Base-by-base conservation (phyloP, 2,113 vertebrate genomes). In the Vanacampus margaritifer region DNA sequence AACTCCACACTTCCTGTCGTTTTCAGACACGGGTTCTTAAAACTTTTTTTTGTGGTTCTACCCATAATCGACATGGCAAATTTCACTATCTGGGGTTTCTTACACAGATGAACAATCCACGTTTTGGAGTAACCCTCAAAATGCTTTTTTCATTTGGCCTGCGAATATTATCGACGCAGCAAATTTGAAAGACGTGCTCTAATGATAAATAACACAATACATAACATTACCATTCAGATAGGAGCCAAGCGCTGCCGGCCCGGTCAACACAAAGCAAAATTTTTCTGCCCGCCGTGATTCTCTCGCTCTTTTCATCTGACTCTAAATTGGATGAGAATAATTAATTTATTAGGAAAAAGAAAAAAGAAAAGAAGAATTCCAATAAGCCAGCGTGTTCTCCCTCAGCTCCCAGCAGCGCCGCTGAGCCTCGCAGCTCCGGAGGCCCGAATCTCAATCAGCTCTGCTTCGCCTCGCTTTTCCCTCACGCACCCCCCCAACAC, bases 311-410 rank as follows among this genome's bases (percentile, higher is more conserved):
- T 89, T 87, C 85, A 87, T 87, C 86, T 87, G 79, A 75, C 73
- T 73, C 84, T 87, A 89, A 88, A 88, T 90, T 88, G 87, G 86
- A 86, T 81, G 87, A 85, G 84, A 86, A 85, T 86, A 88, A 88
- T 87, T 86, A 86, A 90, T 88, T 88, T 83, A 90, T 88, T 87
- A 89, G 77, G 84, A 62, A 62, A 37, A 59, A 59, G 57, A 37
- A 86, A 79, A 80, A 69, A 64, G 65, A 62, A 54, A 53, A 70
- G 67, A 78, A 80, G 62, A 75, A 84, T 87, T 89, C 78, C 83
- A 88, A 88, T 90, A 89, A 86, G 69, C 37, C 83, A 83, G 80
- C 75, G 72, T 83, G 83, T 88, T 88, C 75, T 86, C 80, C 76
- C 79, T 65, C 74, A 81, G 84, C 83, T 80, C 77, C 75, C 53